A percentile compares a stretch with the other conserved stretches of the same genome.
Evolutionary conservation across 2,797 vertebrate species (phyloP).

Genomic region (Pagetopsis macropterus): DNA sequence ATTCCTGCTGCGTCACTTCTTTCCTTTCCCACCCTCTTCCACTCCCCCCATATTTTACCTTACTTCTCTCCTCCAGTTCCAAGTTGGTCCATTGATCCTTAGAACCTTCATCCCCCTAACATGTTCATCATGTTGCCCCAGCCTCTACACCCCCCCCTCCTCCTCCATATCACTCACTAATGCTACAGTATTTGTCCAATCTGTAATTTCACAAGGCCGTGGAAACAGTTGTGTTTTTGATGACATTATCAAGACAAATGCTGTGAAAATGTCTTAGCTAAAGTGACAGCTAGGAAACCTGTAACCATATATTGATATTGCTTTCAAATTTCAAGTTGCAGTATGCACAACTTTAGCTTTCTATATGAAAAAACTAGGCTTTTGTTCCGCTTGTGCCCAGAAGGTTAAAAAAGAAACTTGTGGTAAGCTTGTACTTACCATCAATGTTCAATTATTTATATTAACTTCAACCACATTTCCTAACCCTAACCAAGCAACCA

Average conservation of each 20-base stretch:
- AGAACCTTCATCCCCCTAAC: neutral
- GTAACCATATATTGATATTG: neutral
- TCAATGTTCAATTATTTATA: neutral
- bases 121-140: neutral
- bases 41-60: neutral
- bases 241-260: neutral
- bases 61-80: neutral
- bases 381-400: neutral
- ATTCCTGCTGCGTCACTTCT: neutral
- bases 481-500: neutral
- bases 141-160: neutral
- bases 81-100: neutral
- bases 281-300: neutral
- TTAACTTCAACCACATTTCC: neutral
- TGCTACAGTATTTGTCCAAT: slow-evolving; percentile 3
- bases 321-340: neutral
- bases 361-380: neutral
- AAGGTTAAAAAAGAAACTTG: neutral
- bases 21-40: neutral
- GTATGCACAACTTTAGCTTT: neutral
- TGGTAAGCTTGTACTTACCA: neutral
- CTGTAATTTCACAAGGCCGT: slow-evolving; percentile 23
- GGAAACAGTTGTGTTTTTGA: slow-evolving; percentile 1
- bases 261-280: neutral
- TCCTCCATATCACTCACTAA: neutral